Evolutionary conservation across 2,797 vertebrate genomes (phyloP), one percentile per base, ranked within the genome.

Genomic region (Sebastes taczanowskii): DNA sequence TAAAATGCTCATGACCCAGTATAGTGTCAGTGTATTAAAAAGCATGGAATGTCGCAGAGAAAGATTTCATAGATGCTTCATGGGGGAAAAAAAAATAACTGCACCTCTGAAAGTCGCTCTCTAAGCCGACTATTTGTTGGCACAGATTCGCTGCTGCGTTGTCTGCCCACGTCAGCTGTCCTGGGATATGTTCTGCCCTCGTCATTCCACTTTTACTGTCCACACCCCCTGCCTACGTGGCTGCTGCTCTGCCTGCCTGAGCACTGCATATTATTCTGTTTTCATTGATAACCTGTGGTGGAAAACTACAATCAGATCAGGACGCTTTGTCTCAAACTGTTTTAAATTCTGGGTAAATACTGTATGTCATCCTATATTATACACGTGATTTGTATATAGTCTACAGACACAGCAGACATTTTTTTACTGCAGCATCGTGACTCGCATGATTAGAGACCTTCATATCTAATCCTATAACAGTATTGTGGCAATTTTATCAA

Each of bases 161-260:
- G 90, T 93, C 91, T 89, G 91, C 82, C 77, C 77, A 83, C 76
- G 88, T 94, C 93, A 93, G 92, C 92, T 88, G 86, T 87, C 89
- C 88, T 89, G 88, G 89, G 86, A 90, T 82, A 84, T 81, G 80
- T 83, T 87, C 81, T 91, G 86, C 82, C 84, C 90, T 91, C 76
- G 63, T 85, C 82, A 80, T 83, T 79, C 52, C 30, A 46, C 58
- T 84, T 83, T 76, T 69, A 67, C 80, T 82, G 74, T 84, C 71
- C 78, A 69, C 49, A 71, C 77, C 72, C 27, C 78, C 76, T 76
- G 58, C 74, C 83, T 87, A 52, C 25, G 55, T 86, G 83, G 69
- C 85, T 75, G 70, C 81, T 86, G 78, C 52, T 88, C 81, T 65
- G 78, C 77, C 64, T 77, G 77, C 77, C 67, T 73, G 74, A 70